Conservation (phyloP, 1,140 invertebrate species). For the Anadara kagoshimensis region DNA sequence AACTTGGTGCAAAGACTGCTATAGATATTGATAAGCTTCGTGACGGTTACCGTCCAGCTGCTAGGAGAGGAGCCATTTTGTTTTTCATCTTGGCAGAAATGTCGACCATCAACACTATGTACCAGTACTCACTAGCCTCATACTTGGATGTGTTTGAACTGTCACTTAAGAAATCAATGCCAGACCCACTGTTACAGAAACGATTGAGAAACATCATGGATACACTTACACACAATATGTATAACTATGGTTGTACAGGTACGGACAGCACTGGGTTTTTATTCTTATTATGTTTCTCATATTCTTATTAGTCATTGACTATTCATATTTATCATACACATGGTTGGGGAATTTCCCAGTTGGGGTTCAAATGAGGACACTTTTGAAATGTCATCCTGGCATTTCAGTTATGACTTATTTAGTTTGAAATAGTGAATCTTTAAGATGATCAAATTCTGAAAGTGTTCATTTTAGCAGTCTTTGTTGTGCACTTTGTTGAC, state of each 20-base stretch:
- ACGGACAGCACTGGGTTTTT: too few relatives aligned
- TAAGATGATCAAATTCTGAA: too few relatives aligned
- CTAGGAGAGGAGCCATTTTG: constrained; percentile 87
- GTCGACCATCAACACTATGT: constrained; percentile 90
- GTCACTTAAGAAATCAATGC: constrained; percentile 85
- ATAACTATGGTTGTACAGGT: constrained; percentile 91
- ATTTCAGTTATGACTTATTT: too few relatives aligned
- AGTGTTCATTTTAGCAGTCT: too few relatives aligned
- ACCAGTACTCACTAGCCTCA: constrained; percentile 88
- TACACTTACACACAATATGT: constrained; percentile 88
- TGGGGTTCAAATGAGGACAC: too few relatives aligned
- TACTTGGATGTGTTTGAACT: constrained; percentile 83
- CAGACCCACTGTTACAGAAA: constrained; percentile 82
- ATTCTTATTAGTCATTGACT: too few relatives aligned
- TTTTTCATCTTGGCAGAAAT: constrained; percentile 93
- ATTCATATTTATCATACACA: too few relatives aligned
- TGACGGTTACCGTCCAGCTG: constrained; percentile 87
- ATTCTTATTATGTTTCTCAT: too few relatives aligned
- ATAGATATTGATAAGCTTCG: constrained; percentile 86
- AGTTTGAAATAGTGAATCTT: too few relatives aligned
- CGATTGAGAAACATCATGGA: constrained; percentile 88
- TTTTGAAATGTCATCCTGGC: too few relatives aligned
- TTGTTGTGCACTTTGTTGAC: too few relatives aligned
- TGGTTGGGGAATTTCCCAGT: too few relatives aligned
- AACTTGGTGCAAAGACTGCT: constrained; percentile 82